Percentiles rank a stretch among this genome's conserved stretches.
Evolutionary conservation across 2,113 vertebrate species (phyloP).

Genomic region (Psephotus haematonotus): DNA sequence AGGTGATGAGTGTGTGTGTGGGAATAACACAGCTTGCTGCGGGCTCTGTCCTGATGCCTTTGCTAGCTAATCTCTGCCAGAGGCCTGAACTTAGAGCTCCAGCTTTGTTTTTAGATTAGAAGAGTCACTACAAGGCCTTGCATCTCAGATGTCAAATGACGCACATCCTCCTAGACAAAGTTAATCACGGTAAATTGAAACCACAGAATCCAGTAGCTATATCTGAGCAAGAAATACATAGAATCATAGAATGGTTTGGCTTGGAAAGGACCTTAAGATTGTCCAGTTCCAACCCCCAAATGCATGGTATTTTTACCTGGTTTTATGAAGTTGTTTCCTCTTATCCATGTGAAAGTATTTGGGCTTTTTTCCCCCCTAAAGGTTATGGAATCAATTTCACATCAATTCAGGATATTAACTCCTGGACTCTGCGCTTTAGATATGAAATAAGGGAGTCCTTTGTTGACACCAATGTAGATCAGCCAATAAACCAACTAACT

Average conservation of each 20-base stretch:
- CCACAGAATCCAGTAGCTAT: background rate
- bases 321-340: background rate
- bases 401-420: background rate
- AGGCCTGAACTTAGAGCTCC: background rate
- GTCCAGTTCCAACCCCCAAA: background rate
- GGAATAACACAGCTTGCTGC: background rate
- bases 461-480: background rate
- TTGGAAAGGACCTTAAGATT: background rate
- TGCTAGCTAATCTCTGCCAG: background rate
- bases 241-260: background rate
- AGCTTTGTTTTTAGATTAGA: background rate
- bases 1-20: background rate
- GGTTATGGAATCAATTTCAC: background rate
- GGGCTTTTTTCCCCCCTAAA: background rate
- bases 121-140: background rate
- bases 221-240: background rate
- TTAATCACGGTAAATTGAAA: background rate
- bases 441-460: background rate
- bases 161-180: background rate
- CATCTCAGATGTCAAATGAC: fast-evolving
- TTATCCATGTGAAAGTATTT: background rate
- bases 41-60: background rate
- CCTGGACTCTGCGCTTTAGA: background rate
- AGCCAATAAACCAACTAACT: background rate
- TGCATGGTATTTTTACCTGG: background rate